Conservation (phyloP, 1,140 invertebrate genomes). For the Oryzaephilus surinamensis region DNA sequence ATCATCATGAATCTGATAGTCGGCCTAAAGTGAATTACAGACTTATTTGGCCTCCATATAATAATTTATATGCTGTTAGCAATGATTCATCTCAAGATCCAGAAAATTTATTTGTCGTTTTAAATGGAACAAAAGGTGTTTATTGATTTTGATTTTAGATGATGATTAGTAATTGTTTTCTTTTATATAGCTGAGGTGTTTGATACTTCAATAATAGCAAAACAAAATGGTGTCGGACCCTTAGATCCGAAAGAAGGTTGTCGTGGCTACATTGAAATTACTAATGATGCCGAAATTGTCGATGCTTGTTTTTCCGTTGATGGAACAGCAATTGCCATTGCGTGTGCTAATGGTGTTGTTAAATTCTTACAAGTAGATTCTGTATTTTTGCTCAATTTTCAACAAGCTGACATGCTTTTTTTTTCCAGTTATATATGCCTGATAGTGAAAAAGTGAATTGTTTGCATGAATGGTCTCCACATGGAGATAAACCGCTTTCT, state of each 20-base stretch:
- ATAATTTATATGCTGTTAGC: conserved; percentile 53
- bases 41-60: conserved; percentile 87
- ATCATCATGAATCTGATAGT: conserved; percentile 36
- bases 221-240: conserved; percentile 40
- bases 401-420: conserved; percentile 28
- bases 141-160: conserved; percentile 23
- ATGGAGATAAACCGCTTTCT: conserved; percentile 72
- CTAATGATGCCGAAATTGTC: conserved; percentile 59
- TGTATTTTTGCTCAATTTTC: not conserved
- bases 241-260: conserved; percentile 39
- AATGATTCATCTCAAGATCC: conserved; percentile 57
- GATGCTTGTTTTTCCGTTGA: conserved; percentile 88
- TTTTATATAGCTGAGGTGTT: conserved; percentile 48
- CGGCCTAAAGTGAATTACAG: conserved; percentile 47
- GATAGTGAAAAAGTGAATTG: conserved; percentile 57
- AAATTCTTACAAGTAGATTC: conserved; percentile 76
- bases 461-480: conserved; percentile 84
- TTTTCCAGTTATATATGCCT: conserved; percentile 69
- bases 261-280: conserved; percentile 53
- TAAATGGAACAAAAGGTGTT: conserved; percentile 61
- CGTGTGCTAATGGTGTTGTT: conserved; percentile 74
- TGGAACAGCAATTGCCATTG: conserved; percentile 83
- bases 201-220: conserved; percentile 46
- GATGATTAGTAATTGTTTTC: not conserved
- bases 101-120: conserved; percentile 69